Evolutionary conservation across 2,797 vertebrate genomes (phyloP).

Genomic region (Podarcis lilfordi): DNA sequence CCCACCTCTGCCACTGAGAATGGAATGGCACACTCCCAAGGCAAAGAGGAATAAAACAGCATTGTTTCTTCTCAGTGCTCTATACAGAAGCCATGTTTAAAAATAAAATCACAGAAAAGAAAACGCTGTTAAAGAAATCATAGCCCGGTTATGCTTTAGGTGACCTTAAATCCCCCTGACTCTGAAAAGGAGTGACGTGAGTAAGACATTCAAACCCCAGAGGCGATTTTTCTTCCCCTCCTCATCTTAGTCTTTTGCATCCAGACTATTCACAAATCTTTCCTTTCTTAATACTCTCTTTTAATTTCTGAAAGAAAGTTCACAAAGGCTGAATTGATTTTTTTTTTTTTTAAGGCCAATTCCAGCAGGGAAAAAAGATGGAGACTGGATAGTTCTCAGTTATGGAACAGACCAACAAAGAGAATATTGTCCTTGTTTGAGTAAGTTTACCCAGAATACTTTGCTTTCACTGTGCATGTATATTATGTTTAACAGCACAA

Average conservation of each 20-base stretch:
- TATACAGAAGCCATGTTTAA: background rate
- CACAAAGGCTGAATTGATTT: slow-evolving; percentile 79
- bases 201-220: slow-evolving; percentile 56
- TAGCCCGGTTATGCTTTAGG: background rate
- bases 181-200: slow-evolving; percentile 41
- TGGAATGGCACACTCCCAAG: background rate
- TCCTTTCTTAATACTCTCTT: slow-evolving; percentile 71
- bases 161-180: slow-evolving; percentile 67
- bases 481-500: slow-evolving; percentile 67
- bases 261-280: slow-evolving; percentile 71
- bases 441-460: slow-evolving; percentile 67
- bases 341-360: slow-evolving; percentile 46
- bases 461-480: slow-evolving; percentile 73
- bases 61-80: background rate
- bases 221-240: slow-evolving; percentile 59
- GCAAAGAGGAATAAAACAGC: background rate
- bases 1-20: background rate
- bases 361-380: slow-evolving; percentile 74
- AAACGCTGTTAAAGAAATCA: slow-evolving; percentile 42
- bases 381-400: slow-evolving; percentile 58
- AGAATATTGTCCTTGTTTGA: slow-evolving; percentile 75
- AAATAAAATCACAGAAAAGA: slow-evolving; percentile 23
- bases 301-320: slow-evolving; percentile 72
- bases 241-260: slow-evolving; percentile 73
- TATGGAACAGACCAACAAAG: slow-evolving; percentile 72